Percentiles rank a stretch among this genome's conserved stretches.
Conservation (phyloP, 2,113 vertebrate genomes). For the Ictalurus furcatus region DNA sequence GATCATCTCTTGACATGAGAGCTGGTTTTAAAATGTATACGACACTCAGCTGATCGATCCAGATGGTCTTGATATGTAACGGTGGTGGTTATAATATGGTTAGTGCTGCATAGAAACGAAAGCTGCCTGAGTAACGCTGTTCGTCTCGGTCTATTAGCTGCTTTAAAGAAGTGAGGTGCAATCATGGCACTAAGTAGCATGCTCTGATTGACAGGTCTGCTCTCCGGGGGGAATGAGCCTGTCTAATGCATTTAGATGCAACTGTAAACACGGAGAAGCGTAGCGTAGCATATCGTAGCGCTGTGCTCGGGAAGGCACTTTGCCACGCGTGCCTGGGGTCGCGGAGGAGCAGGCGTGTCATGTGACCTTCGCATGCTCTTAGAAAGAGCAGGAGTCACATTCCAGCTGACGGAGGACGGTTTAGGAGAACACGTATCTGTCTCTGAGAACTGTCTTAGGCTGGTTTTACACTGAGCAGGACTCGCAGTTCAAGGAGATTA, state of each 20-base stretch:
- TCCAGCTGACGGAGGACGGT: slow-evolving; percentile 7
- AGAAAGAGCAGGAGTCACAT: slow-evolving; percentile 10
- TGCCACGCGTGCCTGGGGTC: neutral
- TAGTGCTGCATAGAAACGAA: neutral
- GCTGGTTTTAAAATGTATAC: neutral
- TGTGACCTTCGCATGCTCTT: slow-evolving; percentile 39
- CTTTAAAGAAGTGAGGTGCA: slow-evolving; percentile 10
- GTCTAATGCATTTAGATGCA: slow-evolving; percentile 16
- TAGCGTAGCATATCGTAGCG: neutral
- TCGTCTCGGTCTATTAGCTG: slow-evolving; percentile 5
- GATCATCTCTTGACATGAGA: neutral
- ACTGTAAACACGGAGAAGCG: neutral
- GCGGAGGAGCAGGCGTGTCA: slow-evolving; percentile 12
- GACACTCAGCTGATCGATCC: neutral
- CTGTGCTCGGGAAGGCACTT: neutral
- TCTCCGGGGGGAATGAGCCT: neutral
- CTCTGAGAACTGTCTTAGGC: neutral
- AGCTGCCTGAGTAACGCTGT: slow-evolving; percentile 1
- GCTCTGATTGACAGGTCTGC: slow-evolving; percentile 33
- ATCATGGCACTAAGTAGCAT: neutral
- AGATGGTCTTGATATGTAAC: neutral
- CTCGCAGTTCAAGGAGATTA: too few relatives aligned
- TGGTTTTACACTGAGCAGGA: neutral
- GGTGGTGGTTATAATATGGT: neutral
- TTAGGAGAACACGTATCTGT: neutral